Evolutionary conservation across 1,140 invertebrate genomes (phyloP), one percentile per base, ranked within the genome.

Genomic region (Formica exsecta): DNA sequence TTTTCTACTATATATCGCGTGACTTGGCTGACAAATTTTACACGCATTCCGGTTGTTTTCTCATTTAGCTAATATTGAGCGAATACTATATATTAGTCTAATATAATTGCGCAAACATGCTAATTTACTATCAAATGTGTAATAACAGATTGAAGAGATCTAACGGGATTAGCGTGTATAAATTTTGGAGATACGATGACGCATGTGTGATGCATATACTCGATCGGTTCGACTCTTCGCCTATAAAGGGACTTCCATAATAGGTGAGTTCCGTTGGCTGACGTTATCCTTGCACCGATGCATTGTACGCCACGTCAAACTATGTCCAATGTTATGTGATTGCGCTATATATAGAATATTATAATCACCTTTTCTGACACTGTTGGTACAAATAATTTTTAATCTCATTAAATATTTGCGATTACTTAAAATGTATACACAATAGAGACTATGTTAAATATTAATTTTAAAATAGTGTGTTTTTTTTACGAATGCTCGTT

Each of bases 181-280:
- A 11, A 29, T 57, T 41, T 80, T 54, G 16, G 6, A 70, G 22
- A 19, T 36, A 19, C 25, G 38, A 75, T 54, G 44, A 84, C 1
- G 4, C 11, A 44, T 13, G n/a, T 77, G 48, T 76, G 38, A 64
- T 51, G 29, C 44, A 73, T 86, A 7, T 68, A 38, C 25, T n/a
- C 61, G 25, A 54, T 59, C 57, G 41, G 19, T 48, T 86, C 29
- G 51, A 81, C 2, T 5, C 48, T 70, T 70, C 22, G 22, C 11
- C 29, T 54, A 32, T 80, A 71, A 81, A 70, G 41, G 38, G 13
- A 36, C 66, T 41, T 76, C 36, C 66, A 71, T 74, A 83, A 83
- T 61, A 59, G 44, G 19, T 22, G 48, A 74, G 41, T 59, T 38
- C 25, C 62, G 13, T 22, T 41, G n/a, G 7, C 22, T 38, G n/a